phyloP scores from a whole-genome alignment of 1,140 invertebrate species.

The Trachymyrmex cornetzi region DNA sequence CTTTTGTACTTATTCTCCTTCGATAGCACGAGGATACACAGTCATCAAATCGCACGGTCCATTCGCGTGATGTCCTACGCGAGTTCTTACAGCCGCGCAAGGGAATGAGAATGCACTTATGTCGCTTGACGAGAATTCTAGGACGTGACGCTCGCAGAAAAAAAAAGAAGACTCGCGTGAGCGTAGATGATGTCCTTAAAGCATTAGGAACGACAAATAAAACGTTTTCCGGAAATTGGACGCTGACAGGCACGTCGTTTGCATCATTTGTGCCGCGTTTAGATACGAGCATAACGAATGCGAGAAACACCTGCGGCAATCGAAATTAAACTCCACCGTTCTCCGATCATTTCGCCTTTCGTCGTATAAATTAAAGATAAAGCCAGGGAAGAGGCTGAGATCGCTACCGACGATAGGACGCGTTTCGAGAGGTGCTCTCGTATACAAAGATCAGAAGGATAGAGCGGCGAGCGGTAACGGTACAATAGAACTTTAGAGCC shows the following conservation, averaged over 20 bases:
- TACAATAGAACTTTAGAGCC: slow-evolving; percentile 24
- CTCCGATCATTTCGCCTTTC: not conserved
- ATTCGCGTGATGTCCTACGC: slow-evolving; percentile 29
- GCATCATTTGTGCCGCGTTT: not conserved
- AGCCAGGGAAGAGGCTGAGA: not conserved
- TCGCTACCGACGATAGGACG: slow-evolving; percentile 32
- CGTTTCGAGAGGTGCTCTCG: slow-evolving; percentile 25
- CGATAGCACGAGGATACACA: slow-evolving; percentile 1
- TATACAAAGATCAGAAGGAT: slow-evolving; percentile 13
- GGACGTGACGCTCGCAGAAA: not conserved
- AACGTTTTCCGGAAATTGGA: slow-evolving; percentile 25
- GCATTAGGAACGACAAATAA: not conserved
- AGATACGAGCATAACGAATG: slow-evolving; percentile 10
- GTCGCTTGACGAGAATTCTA: slow-evolving; percentile 16
- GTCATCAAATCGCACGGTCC: slow-evolving; percentile 10
- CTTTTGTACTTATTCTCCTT: not conserved
- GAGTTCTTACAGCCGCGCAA: not conserved
- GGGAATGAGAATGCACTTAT: slow-evolving; percentile 22
- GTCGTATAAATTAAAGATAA: slow-evolving; percentile 40
- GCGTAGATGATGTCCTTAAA: not conserved
- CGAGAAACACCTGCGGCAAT: slow-evolving; percentile 21
- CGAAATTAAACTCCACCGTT: not conserved
- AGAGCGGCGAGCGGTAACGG: slow-evolving; percentile 29
- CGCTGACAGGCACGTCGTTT: slow-evolving; percentile 6
- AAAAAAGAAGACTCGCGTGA: not conserved